phyloP scores from a whole-genome alignment of 92 coral and sea anemone genomes.

The Bergia sp. region DNA sequence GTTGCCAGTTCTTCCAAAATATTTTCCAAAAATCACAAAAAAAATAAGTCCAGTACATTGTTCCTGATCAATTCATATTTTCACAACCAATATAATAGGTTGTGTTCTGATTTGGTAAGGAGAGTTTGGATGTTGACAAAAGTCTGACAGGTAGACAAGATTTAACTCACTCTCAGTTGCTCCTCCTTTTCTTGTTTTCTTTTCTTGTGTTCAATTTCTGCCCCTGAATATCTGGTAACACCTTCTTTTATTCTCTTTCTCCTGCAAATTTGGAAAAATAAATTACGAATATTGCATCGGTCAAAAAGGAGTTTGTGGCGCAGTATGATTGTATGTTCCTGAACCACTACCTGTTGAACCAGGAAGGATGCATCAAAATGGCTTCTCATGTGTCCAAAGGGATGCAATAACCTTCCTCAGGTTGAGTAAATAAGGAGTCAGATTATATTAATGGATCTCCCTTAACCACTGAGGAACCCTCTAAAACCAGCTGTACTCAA shows the following conservation, averaged over 20 bases:
- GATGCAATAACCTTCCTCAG: no score
- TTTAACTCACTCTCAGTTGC: constrained; percentile 58
- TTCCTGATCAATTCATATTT: not conserved
- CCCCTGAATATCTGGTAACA: constrained; percentile 59
- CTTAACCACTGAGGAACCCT: no score
- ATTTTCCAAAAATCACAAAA: no score
- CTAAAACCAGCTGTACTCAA: no score
- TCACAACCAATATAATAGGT: not conserved
- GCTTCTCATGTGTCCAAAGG: no score
- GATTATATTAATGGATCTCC: no score
- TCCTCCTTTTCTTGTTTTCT: constrained; percentile 72
- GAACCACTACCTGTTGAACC: no score
- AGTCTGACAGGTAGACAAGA: not conserved
- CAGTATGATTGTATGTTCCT: no score
- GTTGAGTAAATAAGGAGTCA: no score
- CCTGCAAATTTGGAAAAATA: constrained; percentile 10
- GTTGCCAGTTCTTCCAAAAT: no score
- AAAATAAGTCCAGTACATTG: not conserved
- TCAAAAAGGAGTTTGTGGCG: no score
- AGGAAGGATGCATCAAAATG: no score
- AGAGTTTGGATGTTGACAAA: not conserved
- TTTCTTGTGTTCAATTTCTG: constrained; percentile 65
- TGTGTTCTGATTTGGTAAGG: not conserved
- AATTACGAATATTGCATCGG: not conserved
- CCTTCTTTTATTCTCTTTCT: constrained; percentile 44